Evolutionary conservation across 2,113 vertebrate genomes (phyloP).

Genomic region (Formicarius rufipectus): DNA sequence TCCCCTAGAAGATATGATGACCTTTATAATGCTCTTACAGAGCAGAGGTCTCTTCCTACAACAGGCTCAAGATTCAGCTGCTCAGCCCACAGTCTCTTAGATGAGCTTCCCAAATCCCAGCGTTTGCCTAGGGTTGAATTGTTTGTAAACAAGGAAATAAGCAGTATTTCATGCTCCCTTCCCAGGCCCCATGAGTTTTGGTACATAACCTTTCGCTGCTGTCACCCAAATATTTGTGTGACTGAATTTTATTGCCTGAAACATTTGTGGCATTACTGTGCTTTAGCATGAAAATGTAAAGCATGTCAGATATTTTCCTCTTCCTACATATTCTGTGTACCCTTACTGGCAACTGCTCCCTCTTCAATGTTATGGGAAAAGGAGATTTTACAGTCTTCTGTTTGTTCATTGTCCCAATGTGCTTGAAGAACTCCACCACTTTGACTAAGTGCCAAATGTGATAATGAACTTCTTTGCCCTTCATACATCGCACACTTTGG

Average conservation of each 20-base stretch:
- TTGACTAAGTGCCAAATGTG: neutral
- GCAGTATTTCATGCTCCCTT: neutral
- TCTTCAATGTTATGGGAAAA: neutral
- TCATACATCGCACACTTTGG: neutral
- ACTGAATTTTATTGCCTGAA: conserved; percentile 34
- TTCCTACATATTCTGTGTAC: neutral
- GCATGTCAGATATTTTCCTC: neutral
- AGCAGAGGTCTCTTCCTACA: neutral
- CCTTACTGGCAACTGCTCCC: neutral
- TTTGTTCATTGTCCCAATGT: conserved; percentile 15
- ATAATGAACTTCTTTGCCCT: conserved; percentile 24
- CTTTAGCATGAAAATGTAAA: neutral
- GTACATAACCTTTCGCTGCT: neutral
- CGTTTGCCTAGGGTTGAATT: neutral
- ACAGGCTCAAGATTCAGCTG: neutral
- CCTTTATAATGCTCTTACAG: neutral
- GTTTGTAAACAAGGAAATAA: neutral
- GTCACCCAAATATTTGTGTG: neutral
- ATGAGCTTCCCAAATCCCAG: neutral
- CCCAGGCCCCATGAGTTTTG: neutral
- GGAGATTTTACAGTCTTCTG: neutral
- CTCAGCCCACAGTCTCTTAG: neutral
- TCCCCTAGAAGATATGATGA: neutral
- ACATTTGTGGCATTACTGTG: neutral
- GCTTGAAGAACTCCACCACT: conserved; percentile 3